Conservation (phyloP, 2,113 vertebrate species). For the Ciconia maguari region DNA sequence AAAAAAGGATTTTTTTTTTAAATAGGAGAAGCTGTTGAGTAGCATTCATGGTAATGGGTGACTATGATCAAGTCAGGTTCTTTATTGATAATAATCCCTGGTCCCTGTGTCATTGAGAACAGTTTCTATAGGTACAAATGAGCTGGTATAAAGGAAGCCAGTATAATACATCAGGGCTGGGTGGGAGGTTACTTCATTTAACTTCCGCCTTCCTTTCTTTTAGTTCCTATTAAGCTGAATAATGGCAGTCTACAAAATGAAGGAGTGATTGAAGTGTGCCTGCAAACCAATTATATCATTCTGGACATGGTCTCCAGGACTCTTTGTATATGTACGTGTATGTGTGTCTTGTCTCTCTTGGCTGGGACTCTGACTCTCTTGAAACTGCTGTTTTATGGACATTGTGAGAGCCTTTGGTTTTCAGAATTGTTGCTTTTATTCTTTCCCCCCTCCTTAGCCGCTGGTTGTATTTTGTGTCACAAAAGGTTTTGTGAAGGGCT, state of each 20-base stretch:
- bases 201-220: conserved; percentile 56
- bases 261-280: conserved; percentile 40
- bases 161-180: conserved; percentile 31
- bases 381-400: conserved; percentile 26
- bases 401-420: conserved; percentile 7
- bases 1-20: neutral
- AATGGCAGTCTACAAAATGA: conserved; percentile 28
- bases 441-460: neutral
- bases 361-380: neutral
- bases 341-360: conserved; percentile 18
- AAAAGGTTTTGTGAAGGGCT: conserved; percentile 28
- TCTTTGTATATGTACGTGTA: neutral
- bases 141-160: conserved; percentile 18
- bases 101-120: conserved; percentile 39
- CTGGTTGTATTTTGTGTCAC: neutral
- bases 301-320: neutral
- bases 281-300: conserved; percentile 50
- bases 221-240: conserved; percentile 52
- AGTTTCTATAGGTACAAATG: conserved; percentile 57
- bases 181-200: conserved; percentile 64
- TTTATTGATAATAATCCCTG: conserved; percentile 39
- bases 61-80: conserved; percentile 1
- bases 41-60: conserved; percentile 3
- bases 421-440: conserved; percentile 29
- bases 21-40: conserved; percentile 1